Base-by-base conservation (phyloP, 2,888 invertebrate species). In the Sylvicola cinctus region DNA sequence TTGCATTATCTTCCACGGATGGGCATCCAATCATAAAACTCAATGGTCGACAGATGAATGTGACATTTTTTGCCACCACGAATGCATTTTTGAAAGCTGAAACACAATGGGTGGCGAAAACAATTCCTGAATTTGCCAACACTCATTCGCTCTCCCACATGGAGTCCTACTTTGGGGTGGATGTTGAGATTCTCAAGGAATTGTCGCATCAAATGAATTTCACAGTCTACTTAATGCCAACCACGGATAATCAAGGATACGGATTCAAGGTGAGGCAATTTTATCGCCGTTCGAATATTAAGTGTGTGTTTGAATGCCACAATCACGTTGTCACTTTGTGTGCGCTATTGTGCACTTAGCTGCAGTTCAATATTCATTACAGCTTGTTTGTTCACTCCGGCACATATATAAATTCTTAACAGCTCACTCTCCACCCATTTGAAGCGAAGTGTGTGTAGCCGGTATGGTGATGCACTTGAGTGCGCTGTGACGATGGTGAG, bases 111-210 rank as follows among this genome's bases (percentile, higher is more conserved):
- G 26, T 15, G 28, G n/a, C 7, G 11, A 28, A n/a, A 16, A 16
- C 28, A 15, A 27, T 15, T 12, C 7, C 3, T 8, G 8, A 12
- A 20, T 16, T 17, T 15, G 31, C 27, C 10, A 23, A 34, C 16
- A 13, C 32, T 27, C 6, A n/a, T 16, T 13, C 17, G 15, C 12
- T 26, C 31, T n/a, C n/a, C n/a, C n/a, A n/a, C n/a, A 25, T 15
- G 3, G 32, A 35, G 6, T 15, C 23, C 10, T 39, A 39, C 33
- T 37, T 39, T 31, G 39, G 39, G 16, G 15, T 37, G 14, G 39
- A 39, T 26, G 25, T 29, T 16, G 39, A 39, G 14, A 29, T 37
- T 6, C 16, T 39, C 8, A 32, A 17, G 15, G 37, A 39, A 35
- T 23, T 39, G 11, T 16, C 37, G 14, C 29, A 16, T 16, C 31